Evolutionary conservation across 2,797 vertebrate genomes (phyloP), one percentile per base, ranked within the genome.

Genomic region (Mallotus villosus): DNA sequence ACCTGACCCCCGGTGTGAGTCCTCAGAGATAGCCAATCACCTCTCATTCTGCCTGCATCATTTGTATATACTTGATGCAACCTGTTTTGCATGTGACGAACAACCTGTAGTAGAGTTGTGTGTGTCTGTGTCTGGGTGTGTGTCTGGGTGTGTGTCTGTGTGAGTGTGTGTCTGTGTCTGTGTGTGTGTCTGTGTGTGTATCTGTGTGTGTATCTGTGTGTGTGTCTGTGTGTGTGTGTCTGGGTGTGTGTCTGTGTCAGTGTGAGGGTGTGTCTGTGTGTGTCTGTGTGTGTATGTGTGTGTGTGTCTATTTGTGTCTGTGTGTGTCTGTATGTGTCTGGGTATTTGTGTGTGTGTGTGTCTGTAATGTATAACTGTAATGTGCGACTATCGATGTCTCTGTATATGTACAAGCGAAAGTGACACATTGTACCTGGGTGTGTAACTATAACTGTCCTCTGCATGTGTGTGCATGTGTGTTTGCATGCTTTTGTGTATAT

Each of bases 1-100:
- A 88, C 84, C 83, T 90, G 85, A 84, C 82, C 84, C 84, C 83
- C 67, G 79, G 86, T 88, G 86, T 89, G 88, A 87, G 84, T 87
- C 86, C 84, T 85, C 82, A 86, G 78, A 82, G 84, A 87, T 75
- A 78, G 74, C 75, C 86, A 81, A 83, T 85, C 86, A 82, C 76
- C 78, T 68, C 81, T 84, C 84, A 81, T 84, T 24, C 73, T 79
- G 74, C 84, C 81, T 82, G 82, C 82, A 78, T 87, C 82, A 83
- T 84, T 71, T 85, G 72, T 77, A 68, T 81, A 19, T 58, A 55
- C 81, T 80, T 80, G 72, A 71, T 75, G 75, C 60, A 70, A 68
- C 67, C 25, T 78, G 63, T 82, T 55, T 73, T 72, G 41, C 32
- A 34, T 60, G 51, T 80, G 22, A 22, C 16, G 21, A 19, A 58